phyloP scores from a whole-genome alignment of 2,113 vertebrate genomes.

The Oryzias melastigma region DNA sequence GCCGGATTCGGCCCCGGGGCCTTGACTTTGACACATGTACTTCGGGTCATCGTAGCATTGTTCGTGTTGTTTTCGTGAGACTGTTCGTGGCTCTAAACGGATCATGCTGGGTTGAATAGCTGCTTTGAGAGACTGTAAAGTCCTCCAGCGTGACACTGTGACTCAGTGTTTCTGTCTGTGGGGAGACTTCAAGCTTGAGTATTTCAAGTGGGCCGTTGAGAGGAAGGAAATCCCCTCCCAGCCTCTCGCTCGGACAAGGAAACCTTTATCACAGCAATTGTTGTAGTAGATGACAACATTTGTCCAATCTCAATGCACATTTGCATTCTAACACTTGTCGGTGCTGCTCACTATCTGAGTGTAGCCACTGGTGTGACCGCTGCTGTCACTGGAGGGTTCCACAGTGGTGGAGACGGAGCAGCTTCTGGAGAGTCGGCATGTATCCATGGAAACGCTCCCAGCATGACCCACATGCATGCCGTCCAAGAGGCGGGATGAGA shows the following conservation, averaged over 20 bases:
- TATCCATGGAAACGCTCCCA: slow-evolving; percentile 60
- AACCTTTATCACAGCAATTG: slow-evolving; percentile 40
- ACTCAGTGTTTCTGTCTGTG: slow-evolving; percentile 39
- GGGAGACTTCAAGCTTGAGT: slow-evolving; percentile 32
- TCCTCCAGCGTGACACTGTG: slow-evolving; percentile 29
- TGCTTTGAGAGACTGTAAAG: background rate
- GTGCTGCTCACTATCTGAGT: slow-evolving; percentile 1
- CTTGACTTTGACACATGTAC: no score
- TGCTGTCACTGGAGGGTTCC: background rate
- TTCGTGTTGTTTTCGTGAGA: background rate
- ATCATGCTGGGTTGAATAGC: background rate
- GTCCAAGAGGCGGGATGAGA: slow-evolving; percentile 49
- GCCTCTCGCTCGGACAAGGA: slow-evolving; percentile 37
- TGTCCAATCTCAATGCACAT: slow-evolving; percentile 16
- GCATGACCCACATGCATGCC: slow-evolving; percentile 57
- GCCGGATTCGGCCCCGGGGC: no score
- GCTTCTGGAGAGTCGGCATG: slow-evolving; percentile 45
- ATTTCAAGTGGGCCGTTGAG: slow-evolving; percentile 30
- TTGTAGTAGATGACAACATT: slow-evolving; percentile 31
- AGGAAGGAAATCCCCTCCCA: slow-evolving; percentile 53
- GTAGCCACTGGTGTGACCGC: background rate
- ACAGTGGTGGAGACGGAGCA: slow-evolving; percentile 12
- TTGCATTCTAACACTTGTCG: slow-evolving; percentile 20
- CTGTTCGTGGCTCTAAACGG: background rate
- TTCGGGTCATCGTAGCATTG: background rate